phyloP scores from a whole-genome alignment of 1,140 invertebrate genomes.

The Drosophila watanabei region DNA sequence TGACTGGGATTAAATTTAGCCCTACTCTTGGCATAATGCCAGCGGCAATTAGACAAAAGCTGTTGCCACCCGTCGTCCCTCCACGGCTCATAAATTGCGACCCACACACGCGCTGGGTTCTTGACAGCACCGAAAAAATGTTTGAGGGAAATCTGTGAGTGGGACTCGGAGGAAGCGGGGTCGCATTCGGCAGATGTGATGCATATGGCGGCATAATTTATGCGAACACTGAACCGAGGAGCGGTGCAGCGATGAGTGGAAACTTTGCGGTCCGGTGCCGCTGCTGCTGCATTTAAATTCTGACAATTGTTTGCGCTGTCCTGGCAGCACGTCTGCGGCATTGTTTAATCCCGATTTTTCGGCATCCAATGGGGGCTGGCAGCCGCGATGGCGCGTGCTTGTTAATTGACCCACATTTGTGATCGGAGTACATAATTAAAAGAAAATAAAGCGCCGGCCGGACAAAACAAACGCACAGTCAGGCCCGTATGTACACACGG shows the following conservation, averaged over 20 bases:
- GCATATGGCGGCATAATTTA: slow-evolving; percentile 81
- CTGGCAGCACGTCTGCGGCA: slow-evolving; percentile 40
- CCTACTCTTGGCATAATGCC: slow-evolving; percentile 60
- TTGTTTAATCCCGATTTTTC: slow-evolving; percentile 48
- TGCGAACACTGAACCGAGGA: slow-evolving; percentile 68
- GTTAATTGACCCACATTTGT: slow-evolving; percentile 76
- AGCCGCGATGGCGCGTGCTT: slow-evolving; percentile 7
- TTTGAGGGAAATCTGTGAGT: slow-evolving; percentile 6
- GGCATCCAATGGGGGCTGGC: slow-evolving; percentile 20
- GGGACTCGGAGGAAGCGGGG: slow-evolving; percentile 8
- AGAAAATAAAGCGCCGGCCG: slow-evolving; percentile 37
- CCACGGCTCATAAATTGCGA: slow-evolving; percentile 57
- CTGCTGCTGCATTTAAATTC: slow-evolving; percentile 50
- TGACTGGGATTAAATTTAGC: slow-evolving; percentile 29
- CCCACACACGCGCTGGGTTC: slow-evolving; percentile 32
- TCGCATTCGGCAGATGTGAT: slow-evolving; percentile 50
- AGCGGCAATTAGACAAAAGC: slow-evolving; percentile 70
- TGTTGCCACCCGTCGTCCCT: slow-evolving; percentile 22
- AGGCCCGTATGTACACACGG: not conserved
- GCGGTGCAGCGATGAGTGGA: slow-evolving; percentile 43
- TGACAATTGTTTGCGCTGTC: slow-evolving; percentile 49
- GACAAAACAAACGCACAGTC: slow-evolving; percentile 6
- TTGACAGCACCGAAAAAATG: slow-evolving; percentile 51
- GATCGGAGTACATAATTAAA: slow-evolving; percentile 69
- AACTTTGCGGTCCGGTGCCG: slow-evolving; percentile 40